Evolutionary conservation across 2,113 vertebrate species (phyloP).

Genomic region (Trematocara variabile): DNA sequence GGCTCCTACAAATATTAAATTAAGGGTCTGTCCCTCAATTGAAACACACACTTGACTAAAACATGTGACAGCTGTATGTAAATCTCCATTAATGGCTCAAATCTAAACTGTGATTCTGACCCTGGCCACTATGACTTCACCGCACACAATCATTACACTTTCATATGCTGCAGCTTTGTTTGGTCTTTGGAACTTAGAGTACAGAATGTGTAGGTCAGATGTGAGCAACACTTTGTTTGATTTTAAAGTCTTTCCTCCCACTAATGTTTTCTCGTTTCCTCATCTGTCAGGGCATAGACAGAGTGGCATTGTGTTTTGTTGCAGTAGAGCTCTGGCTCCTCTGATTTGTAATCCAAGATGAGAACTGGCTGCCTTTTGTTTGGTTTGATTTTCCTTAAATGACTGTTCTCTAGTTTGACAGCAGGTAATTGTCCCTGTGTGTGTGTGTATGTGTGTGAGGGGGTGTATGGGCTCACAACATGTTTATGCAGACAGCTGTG

Average conservation of each 20-base stretch:
- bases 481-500: neutral
- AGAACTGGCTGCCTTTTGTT: neutral
- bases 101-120: neutral
- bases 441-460: neutral
- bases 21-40: neutral
- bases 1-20: neutral
- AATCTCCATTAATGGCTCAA: neutral
- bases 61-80: neutral
- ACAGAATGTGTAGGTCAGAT: neutral
- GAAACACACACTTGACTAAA: neutral
- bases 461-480: neutral
- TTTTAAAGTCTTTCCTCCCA: neutral
- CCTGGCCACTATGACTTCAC: neutral
- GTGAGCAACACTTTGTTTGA: accelerated
- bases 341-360: conserved; percentile 4
- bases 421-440: neutral
- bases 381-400: neutral
- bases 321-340: neutral
- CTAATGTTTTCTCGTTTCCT: neutral
- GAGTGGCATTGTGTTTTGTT: neutral
- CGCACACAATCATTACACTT: neutral
- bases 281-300: neutral
- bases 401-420: neutral
- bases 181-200: neutral
- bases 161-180: neutral